Evolutionary conservation across 2,888 invertebrate species (phyloP), one percentile per base, ranked within the genome.

Genomic region (Trypoxylon attenuatum): DNA sequence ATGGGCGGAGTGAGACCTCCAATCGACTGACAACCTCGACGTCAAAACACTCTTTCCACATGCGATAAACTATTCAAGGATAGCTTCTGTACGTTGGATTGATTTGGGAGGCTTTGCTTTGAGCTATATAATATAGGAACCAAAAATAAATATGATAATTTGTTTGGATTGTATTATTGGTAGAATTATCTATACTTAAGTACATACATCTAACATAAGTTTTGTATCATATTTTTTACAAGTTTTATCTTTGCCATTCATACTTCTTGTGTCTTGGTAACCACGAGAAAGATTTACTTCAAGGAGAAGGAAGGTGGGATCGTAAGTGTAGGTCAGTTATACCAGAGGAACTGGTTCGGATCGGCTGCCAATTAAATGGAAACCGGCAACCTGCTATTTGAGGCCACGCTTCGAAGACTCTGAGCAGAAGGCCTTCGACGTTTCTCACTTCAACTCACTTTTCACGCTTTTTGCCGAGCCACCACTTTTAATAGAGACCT

Each of bases 261-360:
- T n/a, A n/a, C n/a, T n/a, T n/a, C n/a, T n/a, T n/a, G n/a, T n/a
- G n/a, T n/a, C n/a, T n/a, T n/a, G n/a, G n/a, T n/a, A n/a, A n/a
- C n/a, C n/a, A n/a, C n/a, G n/a, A n/a, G n/a, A n/a, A n/a, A n/a
- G n/a, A n/a, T n/a, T n/a, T n/a, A n/a, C n/a, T n/a, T n/a, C n/a
- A 33, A 33, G 33, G 13, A 33, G 33, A 8, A 33, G 8, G 33
- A 33, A 33, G 33, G 13, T 10, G n/a, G 13, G 33, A 10, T 51
- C 43, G 65, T 59, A 64, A 73, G 72, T 67, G 73, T 79, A 82
- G 82, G 80, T 82, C 81, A 78, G 82, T 82, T 82, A 80, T 71
- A 78, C 77, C 77, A 76, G 82, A 67, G 55, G 61, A 70, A 80
- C 81, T 77, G 82, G 81, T 81, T 78, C 69, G 71, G 33, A 65